These are phyloP conservation scores for Drosophila sordidula DNA, from an alignment of 2,888 invertebrate species.

Conservation along the genomic window DNA sequence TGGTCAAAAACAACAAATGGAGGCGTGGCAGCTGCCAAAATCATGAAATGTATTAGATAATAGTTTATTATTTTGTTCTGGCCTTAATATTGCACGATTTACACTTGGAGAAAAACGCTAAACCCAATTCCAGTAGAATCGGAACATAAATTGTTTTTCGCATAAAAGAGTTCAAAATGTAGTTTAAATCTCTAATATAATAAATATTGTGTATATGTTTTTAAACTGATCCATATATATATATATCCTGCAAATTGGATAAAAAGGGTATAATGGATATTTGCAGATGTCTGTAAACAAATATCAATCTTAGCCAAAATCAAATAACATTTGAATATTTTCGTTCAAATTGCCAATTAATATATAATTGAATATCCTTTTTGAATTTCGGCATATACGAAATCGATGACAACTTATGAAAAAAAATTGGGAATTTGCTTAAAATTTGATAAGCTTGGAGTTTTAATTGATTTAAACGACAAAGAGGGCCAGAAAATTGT, in stretches of 20 bases:
- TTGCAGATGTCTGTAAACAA: too few relatives aligned
- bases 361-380: not conserved
- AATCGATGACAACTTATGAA: not conserved
- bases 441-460: constrained; percentile 16
- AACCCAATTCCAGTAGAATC: too few relatives aligned
- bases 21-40: constrained; percentile 12
- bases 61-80: not conserved
- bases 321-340: too few relatives aligned
- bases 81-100: not conserved
- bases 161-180: too few relatives aligned
- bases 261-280: too few relatives aligned
- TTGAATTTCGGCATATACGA: constrained; percentile 4
- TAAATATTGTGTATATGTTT: too few relatives aligned
- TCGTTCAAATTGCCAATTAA: too few relatives aligned
- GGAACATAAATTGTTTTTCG: too few relatives aligned
- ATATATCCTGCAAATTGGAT: too few relatives aligned
- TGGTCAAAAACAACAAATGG: not conserved
- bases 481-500: constrained; percentile 9
- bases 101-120: not conserved
- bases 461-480: constrained; percentile 21
- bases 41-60: not conserved
- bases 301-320: too few relatives aligned
- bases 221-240: too few relatives aligned
- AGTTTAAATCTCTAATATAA: too few relatives aligned
- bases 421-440: constrained; percentile 5